Base-by-base conservation (phyloP, 2,797 vertebrate species). In the Gastrophryne carolinensis region DNA sequence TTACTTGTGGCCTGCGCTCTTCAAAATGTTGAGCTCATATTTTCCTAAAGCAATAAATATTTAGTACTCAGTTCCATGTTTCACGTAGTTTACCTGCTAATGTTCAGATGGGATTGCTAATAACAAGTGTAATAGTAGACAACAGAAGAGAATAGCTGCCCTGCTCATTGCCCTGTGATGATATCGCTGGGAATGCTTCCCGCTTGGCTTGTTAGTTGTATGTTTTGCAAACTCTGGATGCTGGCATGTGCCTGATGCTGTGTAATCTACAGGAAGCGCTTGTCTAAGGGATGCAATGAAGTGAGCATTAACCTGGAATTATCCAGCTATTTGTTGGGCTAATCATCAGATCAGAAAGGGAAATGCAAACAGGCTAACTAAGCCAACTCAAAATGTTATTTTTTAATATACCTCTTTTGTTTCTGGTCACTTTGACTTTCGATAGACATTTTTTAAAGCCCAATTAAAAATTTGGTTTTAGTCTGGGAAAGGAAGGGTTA, bases 201-300 rank as follows among this genome's bases (percentile, higher is more conserved):
- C 47, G 30, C 10, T 56, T 58, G 67, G 61, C 60, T 57, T 52
- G 58, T 64, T 57, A 23, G 37, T 34, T 71, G 67, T 78, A 35
- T 78, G 30, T 78, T 65, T 72, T 58, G 67, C 65, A 65, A 58
- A 27, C 24, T 5, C 61, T 72, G 60, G 30, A 50, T 58, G 60
- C 52, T 58, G 35, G 75, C 67, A 65, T 72, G 52, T 65, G 66
- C 52, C 30, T 78, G 49, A 71, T 71, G 60, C 50, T 39, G 30
- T 78, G 50, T 78, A 72, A 78, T 72, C 75, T 78, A 37, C 67
- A 71, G 75, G 67, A 78, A 78, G 52, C 72, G 67, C 67, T 77
- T 77, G 75, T 71, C 67, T 77, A 77, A 57, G 60, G 37, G 75
- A 64, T 57, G 75, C 67, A 71, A 35, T 77, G 66, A 70, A 70